Evolutionary conservation across 1,140 invertebrate species (phyloP).

Genomic region (Lycorma delicatula): DNA sequence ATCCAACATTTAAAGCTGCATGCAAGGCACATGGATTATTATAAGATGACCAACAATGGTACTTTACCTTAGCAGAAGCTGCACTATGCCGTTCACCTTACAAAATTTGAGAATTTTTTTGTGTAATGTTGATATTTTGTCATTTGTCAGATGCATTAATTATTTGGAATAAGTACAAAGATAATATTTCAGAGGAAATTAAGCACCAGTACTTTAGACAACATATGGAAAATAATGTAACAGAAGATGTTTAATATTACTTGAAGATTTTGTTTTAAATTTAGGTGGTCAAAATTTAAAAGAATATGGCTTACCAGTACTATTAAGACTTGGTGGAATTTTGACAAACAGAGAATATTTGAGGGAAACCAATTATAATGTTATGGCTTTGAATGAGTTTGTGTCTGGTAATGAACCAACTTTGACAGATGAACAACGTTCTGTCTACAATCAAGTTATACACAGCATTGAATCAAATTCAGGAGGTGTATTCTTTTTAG

Average conservation of each 20-base stretch:
- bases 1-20: conserved; percentile 32
- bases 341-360: not conserved
- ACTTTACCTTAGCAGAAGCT: conserved; percentile 16
- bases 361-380: not conserved
- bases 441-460: not conserved
- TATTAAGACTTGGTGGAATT: not conserved
- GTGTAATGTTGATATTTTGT: conserved; percentile 19
- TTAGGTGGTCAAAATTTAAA: not conserved
- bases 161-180: conserved; percentile 17
- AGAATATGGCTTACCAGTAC: not conserved
- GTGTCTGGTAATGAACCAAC: not conserved
- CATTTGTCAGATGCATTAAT: conserved; percentile 14
- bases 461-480: not conserved
- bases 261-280: not conserved
- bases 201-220: not conserved
- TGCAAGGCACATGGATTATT: conserved; percentile 31
- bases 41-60: conserved; percentile 34
- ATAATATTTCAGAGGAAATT: conserved; percentile 17
- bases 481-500: no score
- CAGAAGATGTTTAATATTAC: not conserved
- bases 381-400: not conserved
- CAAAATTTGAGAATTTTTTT: conserved; percentile 18
- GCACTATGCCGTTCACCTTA: conserved; percentile 5
- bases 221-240: not conserved
- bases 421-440: not conserved